Conservation (phyloP, 2,888 invertebrate species). For the Tachina lurida region DNA sequence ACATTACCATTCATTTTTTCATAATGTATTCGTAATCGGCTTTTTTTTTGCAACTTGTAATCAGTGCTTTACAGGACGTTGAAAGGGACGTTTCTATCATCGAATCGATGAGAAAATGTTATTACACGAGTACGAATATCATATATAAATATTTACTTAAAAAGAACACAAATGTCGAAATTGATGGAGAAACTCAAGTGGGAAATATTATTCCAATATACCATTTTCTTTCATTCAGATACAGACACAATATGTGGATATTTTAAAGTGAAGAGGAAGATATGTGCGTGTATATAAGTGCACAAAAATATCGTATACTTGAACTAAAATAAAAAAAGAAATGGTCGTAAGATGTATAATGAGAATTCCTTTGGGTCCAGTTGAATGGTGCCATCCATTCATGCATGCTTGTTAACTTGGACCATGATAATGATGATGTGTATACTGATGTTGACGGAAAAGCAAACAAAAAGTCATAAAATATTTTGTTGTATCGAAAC, state of each 20-base stretch:
- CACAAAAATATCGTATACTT: background rate
- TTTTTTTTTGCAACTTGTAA: slow-evolving; percentile 41
- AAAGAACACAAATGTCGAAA: slow-evolving; percentile 22
- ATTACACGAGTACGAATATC: background rate
- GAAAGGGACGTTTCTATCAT: slow-evolving; percentile 50
- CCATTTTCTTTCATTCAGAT: slow-evolving; percentile 6
- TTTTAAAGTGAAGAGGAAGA: background rate
- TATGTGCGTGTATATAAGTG: no score
- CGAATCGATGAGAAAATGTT: background rate
- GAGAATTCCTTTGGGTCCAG: slow-evolving; percentile 67
- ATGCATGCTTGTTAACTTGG: slow-evolving; percentile 45
- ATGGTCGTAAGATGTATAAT: slow-evolving; percentile 41
- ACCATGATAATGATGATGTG: slow-evolving; percentile 35
- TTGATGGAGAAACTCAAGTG: slow-evolving; percentile 28
- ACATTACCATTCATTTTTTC: slow-evolving; percentile 30
- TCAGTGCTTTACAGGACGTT: slow-evolving; percentile 39
- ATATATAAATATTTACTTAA: slow-evolving; percentile 41
- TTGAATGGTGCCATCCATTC: slow-evolving; percentile 41
- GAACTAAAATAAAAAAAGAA: slow-evolving; percentile 22
- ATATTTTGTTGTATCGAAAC: slow-evolving; percentile 32
- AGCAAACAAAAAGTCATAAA: slow-evolving; percentile 21
- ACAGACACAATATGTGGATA: background rate
- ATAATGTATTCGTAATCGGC: slow-evolving; percentile 2
- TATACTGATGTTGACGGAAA: slow-evolving; percentile 38
- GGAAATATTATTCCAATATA: slow-evolving; percentile 1